Base-by-base conservation (phyloP, 1,140 invertebrate genomes). In the Diorhabda sublineata region DNA sequence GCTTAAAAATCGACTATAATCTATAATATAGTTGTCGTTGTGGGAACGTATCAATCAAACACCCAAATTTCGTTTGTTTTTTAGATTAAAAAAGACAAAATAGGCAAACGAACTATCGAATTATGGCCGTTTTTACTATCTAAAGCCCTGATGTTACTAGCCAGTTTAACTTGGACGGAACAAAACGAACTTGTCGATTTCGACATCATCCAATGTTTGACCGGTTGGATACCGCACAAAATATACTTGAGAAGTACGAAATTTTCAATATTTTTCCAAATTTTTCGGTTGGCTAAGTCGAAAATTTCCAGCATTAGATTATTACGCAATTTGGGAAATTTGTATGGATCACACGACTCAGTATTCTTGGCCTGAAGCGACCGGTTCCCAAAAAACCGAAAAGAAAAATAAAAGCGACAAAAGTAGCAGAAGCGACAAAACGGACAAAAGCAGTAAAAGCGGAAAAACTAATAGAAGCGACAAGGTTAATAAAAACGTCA, bases 81-180 rank as follows among this genome's bases (percentile, higher is more conserved):
- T 4, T 52, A 52, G 52, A 41, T 26, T 8, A 64, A 64, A 56
- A 0, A 6, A 9, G n/a, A 26, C 5, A 56, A 11, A 3, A 57
- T 8, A 52, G 26, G 4, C 3, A 9, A 68, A 66, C 56, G 69
- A 44, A 58, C 56, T 2, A 9, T 69, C 1, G 45, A 72, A 70
- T 45, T 81, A 44, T 81, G 79, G 79, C 78, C 79, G 3, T 71
- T 74, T 45, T 45, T 81, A 42, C 62, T 81, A 43, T 69, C 69
- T n/a, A 80, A 80, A 72, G 79, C 70, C n/a, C 64, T 81, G 4
- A 57, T 81, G 42, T 80, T 80, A 70, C 43, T 80, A 9, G 75
- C 76, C 4, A 73, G 69, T 61, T 60, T 80, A 9, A 75, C 71
- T 45, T 75, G 71, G 73, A 73, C 68, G 2, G 57, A 73, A n/a